Evolutionary conservation across 2,113 vertebrate genomes (phyloP).

Genomic region (Eclectus roratus): DNA sequence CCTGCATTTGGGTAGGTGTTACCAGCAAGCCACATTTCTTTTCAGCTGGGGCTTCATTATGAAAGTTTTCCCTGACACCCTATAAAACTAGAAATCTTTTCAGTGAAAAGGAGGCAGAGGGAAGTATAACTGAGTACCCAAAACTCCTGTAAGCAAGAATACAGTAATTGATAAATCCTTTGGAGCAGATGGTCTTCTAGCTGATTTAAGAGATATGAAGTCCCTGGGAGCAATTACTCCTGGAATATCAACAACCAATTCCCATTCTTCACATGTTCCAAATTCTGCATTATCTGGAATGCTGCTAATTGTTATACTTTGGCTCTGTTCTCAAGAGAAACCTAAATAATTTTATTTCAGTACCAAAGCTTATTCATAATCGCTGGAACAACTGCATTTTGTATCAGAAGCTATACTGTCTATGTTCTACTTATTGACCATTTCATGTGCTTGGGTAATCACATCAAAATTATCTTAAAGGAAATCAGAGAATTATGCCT

Average conservation of each 20-base stretch:
- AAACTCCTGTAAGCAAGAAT: neutral
- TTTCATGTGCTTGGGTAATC: neutral
- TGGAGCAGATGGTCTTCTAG: slow-evolving; percentile 59
- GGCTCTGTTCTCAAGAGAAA: neutral
- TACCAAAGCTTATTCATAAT: neutral
- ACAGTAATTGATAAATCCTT: slow-evolving; percentile 36
- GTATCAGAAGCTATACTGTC: neutral
- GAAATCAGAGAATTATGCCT: neutral
- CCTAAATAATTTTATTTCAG: slow-evolving; percentile 19
- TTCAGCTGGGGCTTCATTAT: neutral
- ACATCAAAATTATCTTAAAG: neutral
- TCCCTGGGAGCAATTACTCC: slow-evolving; percentile 50
- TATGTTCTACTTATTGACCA: neutral
- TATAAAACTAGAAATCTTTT: neutral
- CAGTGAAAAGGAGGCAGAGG: neutral
- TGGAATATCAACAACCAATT: slow-evolving; percentile 49
- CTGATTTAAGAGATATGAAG: slow-evolving; percentile 43
- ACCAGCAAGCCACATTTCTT: neutral
- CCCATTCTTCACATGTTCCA: slow-evolving; percentile 32
- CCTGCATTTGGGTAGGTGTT: neutral
- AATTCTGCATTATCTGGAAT: slow-evolving; percentile 44
- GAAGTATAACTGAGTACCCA: neutral
- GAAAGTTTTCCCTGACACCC: neutral
- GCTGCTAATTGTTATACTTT: slow-evolving; percentile 38
- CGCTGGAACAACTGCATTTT: neutral